Evolutionary conservation across 1,140 invertebrate genomes (phyloP).

Genomic region (Plectus sambesii): DNA sequence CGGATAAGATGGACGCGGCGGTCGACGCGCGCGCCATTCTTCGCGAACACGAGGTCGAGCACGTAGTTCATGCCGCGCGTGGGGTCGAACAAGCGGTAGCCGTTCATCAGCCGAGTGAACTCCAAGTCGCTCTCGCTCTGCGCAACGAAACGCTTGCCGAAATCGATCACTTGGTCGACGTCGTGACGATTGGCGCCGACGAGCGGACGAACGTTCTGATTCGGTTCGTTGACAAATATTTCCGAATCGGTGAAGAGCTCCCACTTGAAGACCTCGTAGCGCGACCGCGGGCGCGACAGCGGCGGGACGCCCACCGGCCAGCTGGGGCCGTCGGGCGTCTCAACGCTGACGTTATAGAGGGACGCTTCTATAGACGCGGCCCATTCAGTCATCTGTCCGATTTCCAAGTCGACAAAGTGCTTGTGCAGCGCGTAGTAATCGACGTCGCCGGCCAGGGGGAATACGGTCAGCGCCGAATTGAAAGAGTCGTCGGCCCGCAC

Average conservation of each 20-base stretch:
- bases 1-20: conserved; percentile 31
- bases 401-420: conserved; percentile 40
- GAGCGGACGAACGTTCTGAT: conserved; percentile 32
- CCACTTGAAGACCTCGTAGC: conserved; percentile 42
- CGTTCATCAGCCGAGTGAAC: conserved; percentile 31
- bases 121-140: no score
- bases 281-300: conserved; percentile 29
- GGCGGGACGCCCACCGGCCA: conserved; percentile 32
- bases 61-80: conserved; percentile 42
- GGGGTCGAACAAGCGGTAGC: conserved; percentile 38
- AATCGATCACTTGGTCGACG: conserved; percentile 31
- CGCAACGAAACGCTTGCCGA: not conserved
- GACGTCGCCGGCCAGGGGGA: conserved; percentile 35
- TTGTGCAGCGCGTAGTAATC: conserved; percentile 34
- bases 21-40: not conserved
- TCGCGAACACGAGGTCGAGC: conserved; percentile 32
- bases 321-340: conserved; percentile 20
- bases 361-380: no score
- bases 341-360: no score
- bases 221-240: conserved; percentile 40
- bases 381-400: conserved; percentile 24
- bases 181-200: conserved; percentile 34
- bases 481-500: no score
- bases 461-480: conserved; percentile 37
- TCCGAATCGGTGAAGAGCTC: conserved; percentile 39